Percentiles rank a stretch among this genome's conserved stretches.
These are phyloP conservation scores for Pygoscelis antarcticus DNA, from an alignment of 2,113 vertebrate genomes.

Conservation along the genomic window DNA sequence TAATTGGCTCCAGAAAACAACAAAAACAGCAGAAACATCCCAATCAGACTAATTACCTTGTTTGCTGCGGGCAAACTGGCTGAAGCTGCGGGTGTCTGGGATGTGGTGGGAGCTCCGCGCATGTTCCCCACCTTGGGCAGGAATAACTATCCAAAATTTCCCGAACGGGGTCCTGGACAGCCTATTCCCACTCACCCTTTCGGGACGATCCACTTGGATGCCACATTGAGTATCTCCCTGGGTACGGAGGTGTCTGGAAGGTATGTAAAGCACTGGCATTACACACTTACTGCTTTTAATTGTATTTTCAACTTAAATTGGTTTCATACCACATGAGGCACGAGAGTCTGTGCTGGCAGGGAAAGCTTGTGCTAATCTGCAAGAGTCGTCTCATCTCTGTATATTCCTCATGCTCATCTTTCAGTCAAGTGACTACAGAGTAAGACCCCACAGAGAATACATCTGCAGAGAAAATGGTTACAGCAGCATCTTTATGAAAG, in stretches of 20 bases:
- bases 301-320: constrained; percentile 26
- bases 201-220: neutral
- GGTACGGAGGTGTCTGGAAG: neutral
- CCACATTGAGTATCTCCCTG: neutral
- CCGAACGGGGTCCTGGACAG: neutral
- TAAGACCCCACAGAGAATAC: neutral
- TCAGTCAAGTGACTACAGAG: neutral
- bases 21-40: neutral
- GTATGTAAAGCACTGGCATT: neutral
- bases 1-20: neutral
- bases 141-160: neutral
- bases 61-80: neutral
- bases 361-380: neutral
- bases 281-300: neutral
- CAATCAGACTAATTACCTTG: neutral
- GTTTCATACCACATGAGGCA: constrained; percentile 30
- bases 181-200: neutral
- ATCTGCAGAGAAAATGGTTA: neutral
- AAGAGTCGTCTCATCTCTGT: neutral
- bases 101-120: neutral
- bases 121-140: neutral
- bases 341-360: neutral
- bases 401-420: neutral
- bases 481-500: neutral
- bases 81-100: neutral